These are phyloP conservation scores for Solea solea DNA, from an alignment of 2,113 vertebrate species.

Conservation along the genomic window DNA sequence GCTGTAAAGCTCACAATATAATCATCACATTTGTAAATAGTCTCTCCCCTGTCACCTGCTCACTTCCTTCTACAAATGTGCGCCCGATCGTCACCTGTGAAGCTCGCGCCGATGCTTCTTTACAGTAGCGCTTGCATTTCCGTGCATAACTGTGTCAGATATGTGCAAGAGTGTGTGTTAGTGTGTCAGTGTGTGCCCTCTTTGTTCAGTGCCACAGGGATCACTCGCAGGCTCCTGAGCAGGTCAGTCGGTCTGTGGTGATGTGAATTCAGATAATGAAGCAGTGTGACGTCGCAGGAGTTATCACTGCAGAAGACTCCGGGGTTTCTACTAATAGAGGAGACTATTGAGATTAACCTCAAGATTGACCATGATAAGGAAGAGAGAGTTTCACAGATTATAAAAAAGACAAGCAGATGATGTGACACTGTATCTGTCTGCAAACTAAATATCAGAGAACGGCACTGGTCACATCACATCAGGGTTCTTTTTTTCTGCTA, in stretches of 20 bases:
- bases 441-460: conserved; percentile 2
- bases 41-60: neutral
- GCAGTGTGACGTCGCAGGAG: neutral
- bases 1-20: too few species aligned
- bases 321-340: neutral
- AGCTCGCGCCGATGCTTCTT: neutral
- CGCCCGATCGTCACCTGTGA: conserved; percentile 5
- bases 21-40: too few species aligned
- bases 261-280: neutral
- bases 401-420: neutral
- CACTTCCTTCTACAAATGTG: conserved; percentile 30
- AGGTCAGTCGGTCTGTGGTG: conserved; percentile 4
- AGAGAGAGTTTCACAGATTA: conserved; percentile 4
- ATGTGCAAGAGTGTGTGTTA: conserved; percentile 75
- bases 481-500: conserved; percentile 24
- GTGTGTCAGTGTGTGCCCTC: conserved; percentile 82
- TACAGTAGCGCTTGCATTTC: conserved; percentile 45
- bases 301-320: neutral
- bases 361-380: conserved; percentile 25
- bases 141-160: conserved; percentile 79
- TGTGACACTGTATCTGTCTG: neutral
- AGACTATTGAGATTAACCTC: conserved; percentile 6
- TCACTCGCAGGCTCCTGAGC: conserved; percentile 36
- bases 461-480: conserved; percentile 55
- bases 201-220: conserved; percentile 69